Percentiles rank a stretch among this genome's conserved stretches.
These are phyloP conservation scores for Meliscaeva auricollis DNA, from an alignment of 2,888 invertebrate species.

Conservation along the genomic window DNA sequence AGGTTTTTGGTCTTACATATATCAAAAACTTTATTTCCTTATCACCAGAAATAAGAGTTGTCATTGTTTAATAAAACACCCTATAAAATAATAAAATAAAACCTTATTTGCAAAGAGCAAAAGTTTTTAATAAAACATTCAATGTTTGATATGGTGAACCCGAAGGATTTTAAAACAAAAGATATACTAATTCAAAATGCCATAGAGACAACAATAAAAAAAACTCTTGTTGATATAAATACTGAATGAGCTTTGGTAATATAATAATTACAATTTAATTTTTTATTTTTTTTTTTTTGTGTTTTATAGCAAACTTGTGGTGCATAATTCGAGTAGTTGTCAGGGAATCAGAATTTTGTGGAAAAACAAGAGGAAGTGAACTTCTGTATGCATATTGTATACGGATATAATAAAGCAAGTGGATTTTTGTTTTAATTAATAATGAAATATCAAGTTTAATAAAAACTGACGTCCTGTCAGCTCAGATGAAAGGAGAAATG, in stretches of 20 bases:
- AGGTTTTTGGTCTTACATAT: no score
- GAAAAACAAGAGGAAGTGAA: no score
- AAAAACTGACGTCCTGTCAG: no score
- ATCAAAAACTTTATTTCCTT: no score
- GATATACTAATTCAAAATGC: conserved; percentile 38
- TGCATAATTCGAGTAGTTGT: not conserved
- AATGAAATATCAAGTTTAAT: no score
- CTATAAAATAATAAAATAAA: not conserved
- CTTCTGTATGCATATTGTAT: no score
- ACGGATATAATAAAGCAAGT: no score
- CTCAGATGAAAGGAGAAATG: no score
- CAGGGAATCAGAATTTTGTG: not conserved
- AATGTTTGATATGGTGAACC: conserved; percentile 16
- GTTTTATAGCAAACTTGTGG: not conserved
- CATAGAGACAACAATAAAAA: conserved; percentile 20
- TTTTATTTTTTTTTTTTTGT: not conserved
- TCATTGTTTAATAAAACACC: not conserved
- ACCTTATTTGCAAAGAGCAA: conserved; percentile 9
- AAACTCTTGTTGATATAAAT: conserved; percentile 13
- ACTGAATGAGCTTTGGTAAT: conserved; percentile 23
- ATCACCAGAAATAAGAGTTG: no score
- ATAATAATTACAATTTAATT: conserved; percentile 36
- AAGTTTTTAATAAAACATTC: conserved; percentile 54
- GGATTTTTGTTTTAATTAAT: no score
- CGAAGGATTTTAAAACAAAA: not conserved